Percentiles rank a stretch among this genome's conserved stretches.
These are phyloP conservation scores for Drosophila tsacasi DNA, from an alignment of 1,140 invertebrate genomes.

Conservation along the genomic window DNA sequence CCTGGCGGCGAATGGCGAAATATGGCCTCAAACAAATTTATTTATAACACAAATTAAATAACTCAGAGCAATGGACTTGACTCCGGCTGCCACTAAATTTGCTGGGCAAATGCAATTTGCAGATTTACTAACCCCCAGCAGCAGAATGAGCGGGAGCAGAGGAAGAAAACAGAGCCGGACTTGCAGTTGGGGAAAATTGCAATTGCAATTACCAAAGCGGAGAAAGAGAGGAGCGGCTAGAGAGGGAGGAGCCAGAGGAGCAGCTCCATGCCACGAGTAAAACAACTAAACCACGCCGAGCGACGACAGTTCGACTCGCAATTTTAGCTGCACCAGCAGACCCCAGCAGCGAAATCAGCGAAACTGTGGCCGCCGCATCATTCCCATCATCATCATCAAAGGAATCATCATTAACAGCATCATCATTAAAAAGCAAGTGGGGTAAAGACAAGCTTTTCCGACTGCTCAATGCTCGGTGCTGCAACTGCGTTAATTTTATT, in stretches of 20 bases:
- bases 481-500: not conserved
- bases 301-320: conserved; percentile 83
- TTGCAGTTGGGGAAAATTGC: conserved; percentile 73
- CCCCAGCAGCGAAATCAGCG: conserved; percentile 48
- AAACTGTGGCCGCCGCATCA: conserved; percentile 51
- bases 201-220: conserved; percentile 77
- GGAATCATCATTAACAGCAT: conserved; percentile 46
- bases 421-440: conserved; percentile 23
- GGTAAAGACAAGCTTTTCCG: conserved; percentile 2
- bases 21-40: conserved; percentile 81
- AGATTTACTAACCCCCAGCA: conserved; percentile 54
- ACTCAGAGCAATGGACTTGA: conserved; percentile 59
- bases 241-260: conserved; percentile 3
- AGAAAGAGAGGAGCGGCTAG: conserved; percentile 20
- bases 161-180: conserved; percentile 18
- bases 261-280: conserved; percentile 45
- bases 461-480: conserved; percentile 13
- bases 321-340: conserved; percentile 61
- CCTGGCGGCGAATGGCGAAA: conserved; percentile 46
- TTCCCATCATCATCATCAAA: conserved; percentile 50
- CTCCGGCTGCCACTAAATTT: conserved; percentile 65
- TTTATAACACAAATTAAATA: conserved; percentile 83
- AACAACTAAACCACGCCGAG: conserved; percentile 75
- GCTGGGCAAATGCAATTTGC: conserved; percentile 69
- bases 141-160: conserved; percentile 27